phyloP scores from a whole-genome alignment of 2,113 vertebrate genomes.

The Chloropsis hardwickii region DNA sequence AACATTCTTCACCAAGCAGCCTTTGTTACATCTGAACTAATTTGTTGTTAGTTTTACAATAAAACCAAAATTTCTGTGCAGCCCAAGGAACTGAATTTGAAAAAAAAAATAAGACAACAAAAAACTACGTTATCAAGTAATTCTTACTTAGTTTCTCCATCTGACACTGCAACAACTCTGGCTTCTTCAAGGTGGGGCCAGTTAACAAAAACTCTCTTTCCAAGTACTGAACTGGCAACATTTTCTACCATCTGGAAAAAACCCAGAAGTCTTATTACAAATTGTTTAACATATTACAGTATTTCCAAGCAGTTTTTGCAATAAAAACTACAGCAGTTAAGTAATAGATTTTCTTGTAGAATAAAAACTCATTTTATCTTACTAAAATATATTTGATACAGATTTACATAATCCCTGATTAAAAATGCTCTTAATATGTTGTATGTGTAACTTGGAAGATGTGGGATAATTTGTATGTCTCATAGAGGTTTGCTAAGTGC shows the following conservation, averaged over 20 bases:
- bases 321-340: not conserved
- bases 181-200: conserved; percentile 99
- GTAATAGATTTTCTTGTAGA: not conserved
- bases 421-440: not conserved
- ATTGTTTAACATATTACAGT: not conserved
- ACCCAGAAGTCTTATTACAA: not conserved
- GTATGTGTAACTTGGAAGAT: not conserved
- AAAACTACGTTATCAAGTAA: not conserved
- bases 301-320: not conserved
- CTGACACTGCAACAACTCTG: conserved; percentile 88
- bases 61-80: not conserved
- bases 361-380: not conserved
- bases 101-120: not conserved
- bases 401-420: not conserved
- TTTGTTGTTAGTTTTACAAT: not conserved
- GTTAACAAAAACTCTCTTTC: conserved; percentile 89
- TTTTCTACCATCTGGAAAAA: conserved; percentile 81
- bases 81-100: not conserved
- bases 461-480: not conserved
- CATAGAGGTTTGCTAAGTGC: not conserved
- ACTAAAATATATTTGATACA: not conserved
- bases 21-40: not conserved
- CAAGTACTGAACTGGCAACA: conserved; percentile 78
- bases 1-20: not conserved
- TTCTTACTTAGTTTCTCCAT: conserved; percentile 90